Evolutionary conservation across 2,113 vertebrate genomes (phyloP), one percentile per base, ranked within the genome.

Genomic region (Takifugu bimaculatus): DNA sequence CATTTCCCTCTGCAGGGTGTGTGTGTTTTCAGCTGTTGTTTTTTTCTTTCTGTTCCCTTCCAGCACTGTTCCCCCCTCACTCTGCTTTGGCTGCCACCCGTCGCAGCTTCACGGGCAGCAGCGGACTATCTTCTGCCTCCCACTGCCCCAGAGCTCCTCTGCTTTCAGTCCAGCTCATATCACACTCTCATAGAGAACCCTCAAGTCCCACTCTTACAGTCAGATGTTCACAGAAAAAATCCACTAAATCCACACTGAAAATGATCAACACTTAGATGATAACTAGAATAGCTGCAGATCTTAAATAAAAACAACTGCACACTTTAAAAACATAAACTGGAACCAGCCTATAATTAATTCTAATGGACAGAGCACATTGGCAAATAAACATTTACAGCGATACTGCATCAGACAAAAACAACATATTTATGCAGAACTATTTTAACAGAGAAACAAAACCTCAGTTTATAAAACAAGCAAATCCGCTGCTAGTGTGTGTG

Each of bases 11-110:
- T 79, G 55, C 75, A 60, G 83, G 81, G 72, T 2, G 42, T 4
- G 11, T 78, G 62, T 78, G 77, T 83, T 80, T 80, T 74, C 52
- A 78, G 76, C 68, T 73, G 78, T 60, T 68, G 4, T 48, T 48
- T 48, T 13, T n/a, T 5, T 14, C 45, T 48, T n/a, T 48, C 45
- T 14, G 13, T 48, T 4, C 45, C 45, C 45, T n/a, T n/a, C 72
- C 78, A 58, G 67, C 28, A 59, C 61, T 57, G 25, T 59, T 66
- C 49, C 55, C 44, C 63, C 54, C 57, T 64, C 48, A 57, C 4
- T 39, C 47, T 5, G 51, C 47, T 29, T 54, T 61, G 45, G 70
- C 50, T 28, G 51, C 65, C 57, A 52, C 1, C 45, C 44, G 1
- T n/a, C 47, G 65, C 70, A 75, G 57, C 60, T 63, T 75, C 52